Base-by-base conservation (phyloP, 2,797 vertebrate species). In the Calcarius lapponicus region DNA sequence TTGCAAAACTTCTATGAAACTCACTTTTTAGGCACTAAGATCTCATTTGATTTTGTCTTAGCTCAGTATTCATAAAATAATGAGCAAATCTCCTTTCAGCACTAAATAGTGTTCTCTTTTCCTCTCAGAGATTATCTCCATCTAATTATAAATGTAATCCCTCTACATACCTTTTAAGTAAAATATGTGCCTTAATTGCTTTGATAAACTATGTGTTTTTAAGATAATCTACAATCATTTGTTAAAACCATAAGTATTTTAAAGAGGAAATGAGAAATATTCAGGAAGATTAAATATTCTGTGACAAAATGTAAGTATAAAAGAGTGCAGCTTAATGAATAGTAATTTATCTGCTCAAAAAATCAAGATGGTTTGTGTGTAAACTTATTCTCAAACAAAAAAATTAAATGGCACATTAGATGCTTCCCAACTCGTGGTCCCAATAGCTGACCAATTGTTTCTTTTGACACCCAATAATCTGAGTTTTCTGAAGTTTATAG, bases 121-220 rank as follows among this genome's bases (percentile, higher is more conserved):
- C 15, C 24, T 78, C 28, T 70, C 17, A 32, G 61, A 87, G 60
- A 74, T 74, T 69, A 66, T 80, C 11, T 81, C 42, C 22, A 67
- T 24, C 13, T 92, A 89, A 93, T 93, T 87, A 87, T 64, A 58
- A 84, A 84, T 82, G 60, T 93, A 95, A 88, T 90, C 25, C 36
- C 13, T 69, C 43, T 45, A 21, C 3, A 22, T 53, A 82, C 69
- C 13, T 74, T 69, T 65, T 69, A 56, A 88, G 47, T 20, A 91
- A 85, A 90, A 58, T 81, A 66, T 47, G 48, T 90, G 28, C 24
- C 25, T 92, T 88, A 89, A 89, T 91, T 94, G 31, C 34, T 61
- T 82, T 90, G 66, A 88, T 82, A 88, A 93, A 80, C 20, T 0
- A 74, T 61, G 12, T 66, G 6, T 45, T 79, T 93, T 89, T 72